Evolutionary conservation across 2,797 vertebrate genomes (phyloP).

Genomic region (Argya squamiceps): DNA sequence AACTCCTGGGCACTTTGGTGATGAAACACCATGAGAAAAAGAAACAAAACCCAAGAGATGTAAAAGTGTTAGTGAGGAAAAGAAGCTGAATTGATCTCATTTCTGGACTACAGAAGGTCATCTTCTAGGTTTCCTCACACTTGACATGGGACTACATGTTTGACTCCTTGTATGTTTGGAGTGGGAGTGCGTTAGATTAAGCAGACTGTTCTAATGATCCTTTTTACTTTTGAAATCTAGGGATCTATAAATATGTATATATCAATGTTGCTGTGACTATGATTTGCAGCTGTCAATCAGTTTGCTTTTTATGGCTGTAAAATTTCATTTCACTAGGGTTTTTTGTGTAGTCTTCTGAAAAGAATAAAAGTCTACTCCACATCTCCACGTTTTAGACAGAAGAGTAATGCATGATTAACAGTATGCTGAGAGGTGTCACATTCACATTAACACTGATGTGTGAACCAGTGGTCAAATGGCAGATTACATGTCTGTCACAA

Average conservation of each 20-base stretch:
- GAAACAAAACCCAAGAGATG: slow-evolving; percentile 59
- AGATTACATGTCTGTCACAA: slow-evolving; percentile 71
- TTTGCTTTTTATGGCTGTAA: slow-evolving; percentile 46
- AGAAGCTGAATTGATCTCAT: slow-evolving; percentile 11
- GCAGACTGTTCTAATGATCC: slow-evolving; percentile 55
- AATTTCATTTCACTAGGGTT: slow-evolving; percentile 42
- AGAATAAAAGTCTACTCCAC: slow-evolving; percentile 62
- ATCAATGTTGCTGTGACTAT: slow-evolving; percentile 56
- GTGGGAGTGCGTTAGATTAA: slow-evolving; percentile 22
- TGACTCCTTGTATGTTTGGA: background rate
- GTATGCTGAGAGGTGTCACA: slow-evolving; percentile 70
- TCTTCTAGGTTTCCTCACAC: slow-evolving; percentile 12
- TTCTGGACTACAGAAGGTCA: slow-evolving; percentile 9
- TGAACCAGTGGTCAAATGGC: slow-evolving; percentile 70
- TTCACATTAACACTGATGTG: slow-evolving; percentile 73
- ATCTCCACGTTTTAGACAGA: slow-evolving; percentile 68
- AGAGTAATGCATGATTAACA: slow-evolving; percentile 71
- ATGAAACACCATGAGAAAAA: slow-evolving; percentile 62
- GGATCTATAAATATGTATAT: slow-evolving; percentile 66
- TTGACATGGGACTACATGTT: background rate
- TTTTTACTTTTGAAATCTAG: slow-evolving; percentile 38
- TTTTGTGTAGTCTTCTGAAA: slow-evolving; percentile 50
- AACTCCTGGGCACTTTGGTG: slow-evolving; percentile 60
- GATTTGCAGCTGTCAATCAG: slow-evolving; percentile 69
- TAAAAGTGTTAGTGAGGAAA: slow-evolving; percentile 36